phyloP scores from a whole-genome alignment of 2,888 invertebrate genomes.

The Gerris lacustris region DNA sequence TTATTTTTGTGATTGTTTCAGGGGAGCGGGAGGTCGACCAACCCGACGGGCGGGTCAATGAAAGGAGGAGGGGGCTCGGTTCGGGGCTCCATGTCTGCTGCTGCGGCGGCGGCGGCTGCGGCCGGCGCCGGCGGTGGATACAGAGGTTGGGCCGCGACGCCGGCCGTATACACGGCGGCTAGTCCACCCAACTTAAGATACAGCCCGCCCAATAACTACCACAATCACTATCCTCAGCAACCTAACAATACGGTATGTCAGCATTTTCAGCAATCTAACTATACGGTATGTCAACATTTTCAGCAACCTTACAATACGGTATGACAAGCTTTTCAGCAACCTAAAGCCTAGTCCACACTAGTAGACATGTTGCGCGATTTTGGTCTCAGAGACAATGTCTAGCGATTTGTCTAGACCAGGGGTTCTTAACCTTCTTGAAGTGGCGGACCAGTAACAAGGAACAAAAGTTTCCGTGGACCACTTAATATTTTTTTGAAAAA shows the following conservation, averaged over 20 bases:
- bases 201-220: neutral
- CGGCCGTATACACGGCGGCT: neutral
- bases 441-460: too few relatives aligned
- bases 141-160: neutral
- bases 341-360: too few relatives aligned
- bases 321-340: neutral
- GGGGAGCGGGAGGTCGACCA: conserved; percentile 3
- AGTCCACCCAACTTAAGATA: neutral
- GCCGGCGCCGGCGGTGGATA: neutral
- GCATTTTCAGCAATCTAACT: neutral
- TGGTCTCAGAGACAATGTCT: too few relatives aligned
- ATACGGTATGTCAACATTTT: neutral
- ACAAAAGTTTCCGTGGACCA: too few relatives aligned
- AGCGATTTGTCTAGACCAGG: too few relatives aligned
- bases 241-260: neutral
- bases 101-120: neutral
- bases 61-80: conserved; percentile 5
- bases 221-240: neutral
- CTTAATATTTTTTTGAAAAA: too few relatives aligned
- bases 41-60: conserved; percentile 5
- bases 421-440: too few relatives aligned
- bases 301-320: neutral
- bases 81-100: neutral
- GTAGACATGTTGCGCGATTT: too few relatives aligned
- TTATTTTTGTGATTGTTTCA: neutral